Percentiles rank a stretch among this genome's conserved stretches.
Evolutionary conservation across 2,888 invertebrate species (phyloP).

Genomic region (Glyphotaelius pellucidus): DNA sequence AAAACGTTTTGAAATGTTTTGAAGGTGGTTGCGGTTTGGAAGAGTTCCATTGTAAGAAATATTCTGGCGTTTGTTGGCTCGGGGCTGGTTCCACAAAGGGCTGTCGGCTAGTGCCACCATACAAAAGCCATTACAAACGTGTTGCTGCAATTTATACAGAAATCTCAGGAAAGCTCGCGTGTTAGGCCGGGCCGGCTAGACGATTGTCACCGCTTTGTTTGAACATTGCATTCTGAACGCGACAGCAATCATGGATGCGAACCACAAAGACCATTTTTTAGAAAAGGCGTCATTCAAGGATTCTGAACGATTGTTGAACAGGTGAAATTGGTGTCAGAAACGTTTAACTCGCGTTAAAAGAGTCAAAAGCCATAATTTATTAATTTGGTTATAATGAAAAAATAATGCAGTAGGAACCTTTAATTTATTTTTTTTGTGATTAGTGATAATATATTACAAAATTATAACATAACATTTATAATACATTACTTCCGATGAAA

Average conservation of each 20-base stretch:
- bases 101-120: not conserved
- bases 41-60: not conserved
- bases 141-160: not conserved
- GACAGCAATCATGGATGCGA: not conserved
- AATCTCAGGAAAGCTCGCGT: constrained; percentile 17
- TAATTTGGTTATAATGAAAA: not conserved
- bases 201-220: constrained; percentile 30
- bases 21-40: constrained; percentile 28
- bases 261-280: not conserved
- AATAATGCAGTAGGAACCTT: not conserved
- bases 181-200: not conserved
- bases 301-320: not conserved
- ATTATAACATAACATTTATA: no score
- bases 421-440: not conserved
- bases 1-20: not conserved
- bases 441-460: no score
- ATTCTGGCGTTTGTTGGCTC: not conserved
- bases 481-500: no score
- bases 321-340: not conserved
- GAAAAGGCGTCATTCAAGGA: constrained; percentile 3
- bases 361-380: not conserved
- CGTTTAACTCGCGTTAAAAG: not conserved
- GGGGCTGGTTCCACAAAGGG: not conserved
- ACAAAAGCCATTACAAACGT: not conserved
- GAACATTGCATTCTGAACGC: constrained; percentile 12